Evolutionary conservation across 1,140 invertebrate species (phyloP).

Genomic region (Zaprionus taronus): DNA sequence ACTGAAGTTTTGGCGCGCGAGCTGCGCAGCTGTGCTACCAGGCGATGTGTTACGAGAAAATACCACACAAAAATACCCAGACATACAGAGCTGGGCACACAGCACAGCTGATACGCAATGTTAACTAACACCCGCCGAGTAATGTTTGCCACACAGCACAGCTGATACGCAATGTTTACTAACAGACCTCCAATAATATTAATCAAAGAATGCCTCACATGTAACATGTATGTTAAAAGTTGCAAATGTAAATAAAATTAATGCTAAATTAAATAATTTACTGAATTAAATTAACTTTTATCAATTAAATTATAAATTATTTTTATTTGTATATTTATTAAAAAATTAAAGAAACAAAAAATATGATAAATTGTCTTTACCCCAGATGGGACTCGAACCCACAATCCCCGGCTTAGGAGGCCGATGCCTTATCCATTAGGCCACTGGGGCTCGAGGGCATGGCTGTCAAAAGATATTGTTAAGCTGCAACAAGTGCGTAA

Average conservation of each 20-base stretch:
- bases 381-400: conserved; percentile 71
- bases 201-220: conserved; percentile 9
- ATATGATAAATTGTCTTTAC: conserved; percentile 23
- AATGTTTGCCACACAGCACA: conserved; percentile 22
- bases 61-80: conserved; percentile 8
- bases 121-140: background rate
- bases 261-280: background rate
- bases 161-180: conserved; percentile 7
- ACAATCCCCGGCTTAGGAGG: conserved; percentile 78
- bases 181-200: background rate
- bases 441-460: conserved; percentile 44
- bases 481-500: conserved; percentile 2
- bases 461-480: background rate
- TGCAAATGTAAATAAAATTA: background rate
- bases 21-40: conserved; percentile 29
- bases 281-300: background rate
- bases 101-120: conserved; percentile 4
- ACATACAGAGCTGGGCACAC: background rate
- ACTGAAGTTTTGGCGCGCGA: conserved; percentile 52
- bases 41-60: background rate
- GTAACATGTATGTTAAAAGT: background rate
- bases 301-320: background rate
- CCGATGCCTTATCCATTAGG: conserved; percentile 78
- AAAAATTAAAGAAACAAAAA: conserved; percentile 2
- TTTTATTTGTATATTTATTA: no score